Evolutionary conservation across 2,113 vertebrate species (phyloP).

Genomic region (Galemys pyrenaicus): DNA sequence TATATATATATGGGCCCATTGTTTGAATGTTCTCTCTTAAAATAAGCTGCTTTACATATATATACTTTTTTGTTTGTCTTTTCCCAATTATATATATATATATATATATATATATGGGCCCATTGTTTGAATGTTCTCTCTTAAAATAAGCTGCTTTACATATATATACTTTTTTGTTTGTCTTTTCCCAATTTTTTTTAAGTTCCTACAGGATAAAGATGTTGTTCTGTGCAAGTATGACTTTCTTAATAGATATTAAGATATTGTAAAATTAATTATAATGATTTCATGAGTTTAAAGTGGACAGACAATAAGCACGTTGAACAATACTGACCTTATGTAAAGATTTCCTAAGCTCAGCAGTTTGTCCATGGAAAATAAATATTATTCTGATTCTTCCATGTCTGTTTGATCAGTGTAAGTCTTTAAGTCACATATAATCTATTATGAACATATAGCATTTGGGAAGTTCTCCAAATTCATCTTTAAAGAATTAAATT

Average conservation of each 20-base stretch:
- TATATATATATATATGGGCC: neutral
- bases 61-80: neutral
- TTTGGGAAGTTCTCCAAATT: slow-evolving; percentile 10
- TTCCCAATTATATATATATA: neutral
- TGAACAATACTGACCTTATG: neutral
- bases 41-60: neutral
- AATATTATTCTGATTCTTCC: neutral
- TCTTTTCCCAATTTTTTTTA: neutral
- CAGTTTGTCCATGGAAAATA: neutral
- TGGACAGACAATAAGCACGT: neutral
- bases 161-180: neutral
- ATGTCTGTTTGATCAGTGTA: slow-evolving; percentile 6
- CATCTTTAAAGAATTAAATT: slow-evolving; percentile 8
- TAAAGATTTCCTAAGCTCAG: neutral
- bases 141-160: neutral
- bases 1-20: neutral
- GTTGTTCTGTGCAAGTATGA: neutral
- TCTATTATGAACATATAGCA: slow-evolving; percentile 16
- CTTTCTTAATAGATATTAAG: neutral
- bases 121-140: neutral
- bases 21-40: neutral
- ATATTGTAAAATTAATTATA: slow-evolving; percentile 5
- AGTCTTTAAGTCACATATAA: slow-evolving; percentile 20
- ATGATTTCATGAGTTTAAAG: slow-evolving; percentile 2
- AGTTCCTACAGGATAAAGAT: neutral